Base-by-base conservation (phyloP, 2,888 invertebrate species). In the Drosophila multiciliata region DNA sequence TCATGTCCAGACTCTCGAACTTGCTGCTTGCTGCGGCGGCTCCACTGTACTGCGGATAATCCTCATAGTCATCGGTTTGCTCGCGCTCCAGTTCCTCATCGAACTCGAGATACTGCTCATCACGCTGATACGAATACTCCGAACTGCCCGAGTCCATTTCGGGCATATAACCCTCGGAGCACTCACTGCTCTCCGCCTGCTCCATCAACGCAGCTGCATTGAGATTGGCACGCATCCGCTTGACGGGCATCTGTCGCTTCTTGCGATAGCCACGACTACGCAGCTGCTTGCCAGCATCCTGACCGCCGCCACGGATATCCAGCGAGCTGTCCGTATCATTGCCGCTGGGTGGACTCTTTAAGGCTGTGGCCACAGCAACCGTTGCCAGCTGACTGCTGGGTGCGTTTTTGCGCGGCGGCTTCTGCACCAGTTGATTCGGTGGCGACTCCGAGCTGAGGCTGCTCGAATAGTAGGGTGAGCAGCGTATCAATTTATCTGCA, bases 401-500 rank as follows among this genome's bases (percentile, higher is more conserved):
- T 0, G 95, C 95, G 60, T 95, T 95, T 91, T 96, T 96, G 23
- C 95, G 95, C 0, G 95, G 94, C 8, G 95, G 95, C 84, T 96
- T 95, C 55, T 95, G 94, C 38, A 95, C 94, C n/a, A 92, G 77
- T 75, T 93, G 92, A 91, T 96, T 95, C 2, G 96, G 96, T 3
- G 96, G 96, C 33, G 96, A 96, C 83, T 96, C 96, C 0, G 96
- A 96, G 90, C 96, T 96, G 48, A 96, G 93, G 85, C 96, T 96
- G 87, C 96, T 96, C 35, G 96, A 96, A 91, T 96, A 96, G 90
- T 96, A 96, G 1, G 96, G 96, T 2, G 96, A 96, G 88, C 96
- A 96, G 90, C 96, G 95, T 0, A 95, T 94, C 36, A 96, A 92
- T 78, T 94, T 94, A 55, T 94, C 92, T 6, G 93, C 92, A 20